Evolutionary conservation across 2,113 vertebrate species (phyloP), one percentile per base, ranked within the genome.

Genomic region (Chascanopsetta lugubris): DNA sequence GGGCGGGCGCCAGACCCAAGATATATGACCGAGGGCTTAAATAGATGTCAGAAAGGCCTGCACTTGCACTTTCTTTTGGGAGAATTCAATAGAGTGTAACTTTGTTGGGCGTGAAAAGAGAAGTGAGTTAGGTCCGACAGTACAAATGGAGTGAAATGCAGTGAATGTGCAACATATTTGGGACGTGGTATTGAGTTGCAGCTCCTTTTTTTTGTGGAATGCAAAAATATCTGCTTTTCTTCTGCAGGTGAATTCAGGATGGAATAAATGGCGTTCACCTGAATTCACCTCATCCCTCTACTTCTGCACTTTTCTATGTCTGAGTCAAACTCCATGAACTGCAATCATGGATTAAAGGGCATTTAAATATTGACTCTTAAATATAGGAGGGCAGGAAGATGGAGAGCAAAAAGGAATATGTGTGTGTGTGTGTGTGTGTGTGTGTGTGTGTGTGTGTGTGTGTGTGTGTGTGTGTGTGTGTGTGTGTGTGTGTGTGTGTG

Each of bases 21-120:
- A 77, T 85, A 61, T 78, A 70, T 69, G 72, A 67, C 73, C 67
- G 48, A 74, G 51, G 61, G 61, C 73, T 82, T 79, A 75, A 82
- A 82, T 78, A 65, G 78, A 84, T 80, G 70, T 77, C 72, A 77
- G 69, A 60, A 75, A 75, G 79, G 64, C 67, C 71, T 74, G 67
- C 64, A 50, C 70, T 76, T 76, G 72, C 64, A 76, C 63, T 84
- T 80, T 78, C 63, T 62, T 63, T 66, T 45, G 72, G 67, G 71
- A 58, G 54, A 73, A 70, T 75, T 76, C 70, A 74, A 55, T 48
- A 64, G 62, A 60, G 42, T 71, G 63, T 61, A 75, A 69, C 69
- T 77, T 65, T 71, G 70, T 62, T 66, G 45, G 55, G 40, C 61
- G 58, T 50, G 65, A 83, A 74, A 62, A 27, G 18, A 55, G 30